Percentiles rank a stretch among this genome's conserved stretches.
Conservation (phyloP, 2,888 invertebrate species). For the Choreutis nemorana region DNA sequence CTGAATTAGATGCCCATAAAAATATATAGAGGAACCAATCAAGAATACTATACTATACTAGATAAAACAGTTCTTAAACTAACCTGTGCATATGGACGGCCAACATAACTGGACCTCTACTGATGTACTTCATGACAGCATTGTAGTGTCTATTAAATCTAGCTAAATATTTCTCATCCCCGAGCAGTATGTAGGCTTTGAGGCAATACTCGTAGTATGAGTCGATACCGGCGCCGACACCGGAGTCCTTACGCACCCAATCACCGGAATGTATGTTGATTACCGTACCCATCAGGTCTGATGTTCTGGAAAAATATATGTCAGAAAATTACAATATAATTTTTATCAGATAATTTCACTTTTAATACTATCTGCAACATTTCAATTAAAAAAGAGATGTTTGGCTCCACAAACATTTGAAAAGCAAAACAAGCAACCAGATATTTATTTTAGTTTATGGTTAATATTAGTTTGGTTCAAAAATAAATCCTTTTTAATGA, state of each 20-base stretch:
- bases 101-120: conserved; percentile 92
- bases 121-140: conserved; percentile 97
- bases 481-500: too few species aligned
- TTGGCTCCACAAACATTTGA: too few species aligned
- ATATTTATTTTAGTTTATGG: too few species aligned
- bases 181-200: conserved; percentile 95
- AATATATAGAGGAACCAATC: too few species aligned
- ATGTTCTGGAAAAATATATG: conserved; percentile 34
- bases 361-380: too few species aligned
- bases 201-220: conserved; percentile 98
- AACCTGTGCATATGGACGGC: conserved; percentile 96
- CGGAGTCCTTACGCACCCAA: conserved; percentile 96
- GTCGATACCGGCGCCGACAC: conserved; percentile 99
- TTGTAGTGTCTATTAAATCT: conserved; percentile 95
- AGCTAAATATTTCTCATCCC: conserved; percentile 92
- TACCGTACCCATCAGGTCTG: conserved; percentile 97
- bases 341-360: too few species aligned
- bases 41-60: too few species aligned
- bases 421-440: too few species aligned
- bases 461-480: too few species aligned
- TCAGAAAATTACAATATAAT: neutral
- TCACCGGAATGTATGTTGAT: conserved; percentile 98
- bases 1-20: too few species aligned
- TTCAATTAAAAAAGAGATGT: too few species aligned
- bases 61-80: too few species aligned